Evolutionary conservation across 2,797 vertebrate genomes (phyloP).

Genomic region (Hemitrygon akajei): DNA sequence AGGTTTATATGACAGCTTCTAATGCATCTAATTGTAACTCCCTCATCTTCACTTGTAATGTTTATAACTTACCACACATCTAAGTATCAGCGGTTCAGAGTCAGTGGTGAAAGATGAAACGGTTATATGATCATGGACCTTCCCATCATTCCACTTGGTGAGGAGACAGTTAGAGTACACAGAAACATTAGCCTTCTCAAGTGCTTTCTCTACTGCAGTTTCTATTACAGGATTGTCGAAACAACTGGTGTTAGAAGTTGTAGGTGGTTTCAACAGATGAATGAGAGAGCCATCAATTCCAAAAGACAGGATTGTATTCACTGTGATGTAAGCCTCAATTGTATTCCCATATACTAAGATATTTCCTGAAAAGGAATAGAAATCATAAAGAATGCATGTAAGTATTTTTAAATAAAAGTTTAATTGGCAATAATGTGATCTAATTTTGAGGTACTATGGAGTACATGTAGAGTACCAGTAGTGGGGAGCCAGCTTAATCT

Average conservation of each 20-base stretch:
- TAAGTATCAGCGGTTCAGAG: constrained; percentile 55
- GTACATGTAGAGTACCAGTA: constrained; percentile 39
- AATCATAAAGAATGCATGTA: constrained; percentile 27
- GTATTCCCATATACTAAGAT: constrained; percentile 76
- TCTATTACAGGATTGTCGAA: constrained; percentile 57
- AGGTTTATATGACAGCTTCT: no score
- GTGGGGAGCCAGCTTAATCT: background rate
- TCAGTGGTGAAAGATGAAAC: constrained; percentile 63
- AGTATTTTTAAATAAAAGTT: constrained; percentile 45
- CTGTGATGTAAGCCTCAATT: constrained; percentile 70
- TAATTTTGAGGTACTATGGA: constrained; percentile 61
- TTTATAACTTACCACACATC: constrained; percentile 68
- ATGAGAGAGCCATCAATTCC: constrained; percentile 64
- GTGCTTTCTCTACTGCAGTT: constrained; percentile 47
- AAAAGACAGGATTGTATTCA: constrained; percentile 65
- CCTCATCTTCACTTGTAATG: background rate
- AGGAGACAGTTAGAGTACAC: constrained; percentile 60
- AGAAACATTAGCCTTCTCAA: constrained; percentile 53
- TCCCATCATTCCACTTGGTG: constrained; percentile 62
- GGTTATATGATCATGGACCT: constrained; percentile 55
- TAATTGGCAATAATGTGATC: constrained; percentile 49
- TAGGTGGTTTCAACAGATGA: constrained; percentile 64
- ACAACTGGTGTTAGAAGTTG: constrained; percentile 43
- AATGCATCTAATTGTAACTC: background rate
- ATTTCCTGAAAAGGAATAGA: constrained; percentile 56